Percentiles rank a stretch among this genome's conserved stretches.
phyloP scores from a whole-genome alignment of 37 sponge, comb jelly and placozoan species.

The Diacarnus erythraeanus region DNA sequence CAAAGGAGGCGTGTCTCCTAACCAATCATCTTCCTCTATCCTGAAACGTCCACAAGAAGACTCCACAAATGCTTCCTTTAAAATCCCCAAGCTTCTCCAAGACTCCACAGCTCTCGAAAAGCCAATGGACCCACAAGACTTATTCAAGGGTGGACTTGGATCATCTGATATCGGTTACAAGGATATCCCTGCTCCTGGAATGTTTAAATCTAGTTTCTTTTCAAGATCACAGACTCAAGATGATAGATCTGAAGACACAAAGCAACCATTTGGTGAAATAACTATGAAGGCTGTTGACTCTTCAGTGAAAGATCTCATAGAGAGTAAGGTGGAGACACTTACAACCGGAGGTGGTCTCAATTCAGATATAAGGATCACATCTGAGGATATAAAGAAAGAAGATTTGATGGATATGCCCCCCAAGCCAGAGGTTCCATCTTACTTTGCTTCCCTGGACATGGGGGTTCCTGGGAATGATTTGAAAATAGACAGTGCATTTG shows the following conservation, averaged over 20 bases:
- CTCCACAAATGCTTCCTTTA: background rate
- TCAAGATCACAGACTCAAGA: background rate
- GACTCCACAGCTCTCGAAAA: conserved; percentile 39
- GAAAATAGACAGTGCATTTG: conserved; percentile 72
- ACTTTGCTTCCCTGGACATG: conserved; percentile 42
- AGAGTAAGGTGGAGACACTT: background rate
- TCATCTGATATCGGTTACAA: background rate
- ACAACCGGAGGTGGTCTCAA: background rate
- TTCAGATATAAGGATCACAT: background rate
- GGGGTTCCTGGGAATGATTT: conserved; percentile 33
- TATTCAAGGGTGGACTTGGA: conserved; percentile 41
- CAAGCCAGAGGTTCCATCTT: conserved; percentile 46
- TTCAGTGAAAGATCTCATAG: background rate
- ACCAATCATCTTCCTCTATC: background rate
- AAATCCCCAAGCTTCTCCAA: conserved; percentile 54
- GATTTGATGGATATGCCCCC: background rate
- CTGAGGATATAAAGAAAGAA: background rate
- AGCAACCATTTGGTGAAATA: conserved; percentile 50
- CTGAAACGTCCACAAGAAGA: background rate
- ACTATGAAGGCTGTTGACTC: background rate
- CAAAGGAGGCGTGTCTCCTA: conserved; percentile 5
- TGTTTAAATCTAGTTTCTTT: conserved; percentile 26
- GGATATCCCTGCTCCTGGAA: conserved; percentile 9
- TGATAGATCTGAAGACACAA: no score
- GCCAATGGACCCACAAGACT: conserved; percentile 54